Conservation (phyloP, 2,888 invertebrate genomes). For the Malthinus seriepunctatus region DNA sequence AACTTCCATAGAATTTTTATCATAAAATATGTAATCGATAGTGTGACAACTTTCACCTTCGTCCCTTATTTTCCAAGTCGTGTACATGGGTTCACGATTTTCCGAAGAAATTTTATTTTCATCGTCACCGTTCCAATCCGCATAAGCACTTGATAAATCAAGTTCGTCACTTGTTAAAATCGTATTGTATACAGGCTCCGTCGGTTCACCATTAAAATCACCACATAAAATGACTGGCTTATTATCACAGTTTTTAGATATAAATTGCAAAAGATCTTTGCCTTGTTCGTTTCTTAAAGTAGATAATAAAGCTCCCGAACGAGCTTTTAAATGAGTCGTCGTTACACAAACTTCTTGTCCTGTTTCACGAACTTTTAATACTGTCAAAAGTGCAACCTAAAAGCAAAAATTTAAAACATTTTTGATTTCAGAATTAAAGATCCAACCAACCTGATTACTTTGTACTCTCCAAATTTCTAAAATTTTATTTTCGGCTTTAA, state of each 20-base stretch:
- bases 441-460: slow-evolving; percentile 65
- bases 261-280: slow-evolving; percentile 65
- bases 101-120: slow-evolving; percentile 34
- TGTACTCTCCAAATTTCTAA: slow-evolving; percentile 74
- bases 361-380: slow-evolving; percentile 59
- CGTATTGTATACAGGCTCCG: slow-evolving; percentile 69
- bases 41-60: slow-evolving; percentile 74
- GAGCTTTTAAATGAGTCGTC: slow-evolving; percentile 76
- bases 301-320: slow-evolving; percentile 67
- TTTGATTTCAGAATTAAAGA: background rate
- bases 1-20: slow-evolving; percentile 61
- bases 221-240: slow-evolving; percentile 70
- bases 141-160: slow-evolving; percentile 59
- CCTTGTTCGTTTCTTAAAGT: slow-evolving; percentile 73
- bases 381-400: slow-evolving; percentile 64
- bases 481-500: slow-evolving; percentile 61
- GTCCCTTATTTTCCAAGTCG: slow-evolving; percentile 76
- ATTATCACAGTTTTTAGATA: slow-evolving; percentile 54
- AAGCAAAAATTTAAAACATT: slow-evolving; percentile 18
- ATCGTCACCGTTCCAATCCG: slow-evolving; percentile 45
- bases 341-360: slow-evolving; percentile 67
- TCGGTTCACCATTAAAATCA: slow-evolving; percentile 77
- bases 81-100: slow-evolving; percentile 68
- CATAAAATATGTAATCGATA: slow-evolving; percentile 75
- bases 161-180: slow-evolving; percentile 56